Conservation (phyloP, 2,113 vertebrate species). For the Pangasianodon hypophthalmus region DNA sequence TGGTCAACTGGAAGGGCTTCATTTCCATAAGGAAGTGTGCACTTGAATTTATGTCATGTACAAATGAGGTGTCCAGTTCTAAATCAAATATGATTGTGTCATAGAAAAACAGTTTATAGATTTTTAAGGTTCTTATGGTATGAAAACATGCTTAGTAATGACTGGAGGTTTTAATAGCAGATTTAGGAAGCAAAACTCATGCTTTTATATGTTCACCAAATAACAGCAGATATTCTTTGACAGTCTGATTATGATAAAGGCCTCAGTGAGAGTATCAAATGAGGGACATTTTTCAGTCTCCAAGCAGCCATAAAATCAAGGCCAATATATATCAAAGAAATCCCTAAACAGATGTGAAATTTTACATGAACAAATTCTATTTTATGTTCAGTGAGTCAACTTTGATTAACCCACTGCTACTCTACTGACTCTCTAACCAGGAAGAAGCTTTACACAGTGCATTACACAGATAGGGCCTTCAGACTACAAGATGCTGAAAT, state of each 20-base stretch:
- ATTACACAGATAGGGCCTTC: constrained; percentile 5
- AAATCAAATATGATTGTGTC: constrained; percentile 32
- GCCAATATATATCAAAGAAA: not conserved
- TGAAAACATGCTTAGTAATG: constrained; percentile 29
- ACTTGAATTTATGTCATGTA: constrained; percentile 58
- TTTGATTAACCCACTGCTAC: not conserved
- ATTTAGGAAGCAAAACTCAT: not conserved
- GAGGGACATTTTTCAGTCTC: constrained; percentile 23
- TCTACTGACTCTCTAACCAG: constrained; percentile 10
- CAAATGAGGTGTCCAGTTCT: constrained; percentile 51
- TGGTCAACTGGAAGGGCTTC: constrained; percentile 1
- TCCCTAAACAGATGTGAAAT: constrained; percentile 4
- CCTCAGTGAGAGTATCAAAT: not conserved
- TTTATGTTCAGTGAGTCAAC: not conserved
- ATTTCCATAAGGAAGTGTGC: constrained; percentile 27
- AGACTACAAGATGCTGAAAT: constrained; percentile 5
- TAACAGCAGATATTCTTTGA: constrained; percentile 29
- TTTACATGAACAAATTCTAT: not conserved
- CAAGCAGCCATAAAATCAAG: constrained; percentile 21
- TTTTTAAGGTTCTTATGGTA: not conserved
- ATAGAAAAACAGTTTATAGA: not conserved
- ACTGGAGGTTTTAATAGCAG: constrained; percentile 8
- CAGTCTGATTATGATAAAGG: constrained; percentile 5
- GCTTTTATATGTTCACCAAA: constrained; percentile 17
- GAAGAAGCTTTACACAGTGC: constrained; percentile 11